Conservation (phyloP, 2,888 invertebrate species). For the Melieria picta region DNA sequence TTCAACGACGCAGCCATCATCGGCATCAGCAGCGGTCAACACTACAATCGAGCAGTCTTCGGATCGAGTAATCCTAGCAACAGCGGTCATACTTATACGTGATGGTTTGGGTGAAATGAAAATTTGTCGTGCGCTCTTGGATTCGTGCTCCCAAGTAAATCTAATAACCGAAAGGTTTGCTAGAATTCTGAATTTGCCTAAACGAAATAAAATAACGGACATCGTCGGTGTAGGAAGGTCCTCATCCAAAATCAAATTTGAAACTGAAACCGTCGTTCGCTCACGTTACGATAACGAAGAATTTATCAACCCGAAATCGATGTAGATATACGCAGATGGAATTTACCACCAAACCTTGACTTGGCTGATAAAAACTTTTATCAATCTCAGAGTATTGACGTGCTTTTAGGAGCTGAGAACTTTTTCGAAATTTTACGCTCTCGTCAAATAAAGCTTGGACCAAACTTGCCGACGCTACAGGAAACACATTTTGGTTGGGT, state of each 20-base stretch:
- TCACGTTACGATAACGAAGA: conserved; percentile 17
- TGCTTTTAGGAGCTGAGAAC: background rate
- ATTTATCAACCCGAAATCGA: conserved; percentile 28
- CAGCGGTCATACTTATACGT: conserved; percentile 11
- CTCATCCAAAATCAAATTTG: conserved; percentile 32
- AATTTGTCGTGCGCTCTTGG: conserved; percentile 27
- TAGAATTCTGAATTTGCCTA: conserved; percentile 18
- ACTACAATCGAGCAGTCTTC: background rate
- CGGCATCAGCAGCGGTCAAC: background rate
- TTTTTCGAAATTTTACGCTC: conserved; percentile 14
- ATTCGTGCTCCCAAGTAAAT: conserved; percentile 38
- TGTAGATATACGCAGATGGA: conserved; percentile 28
- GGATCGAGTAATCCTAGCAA: conserved; percentile 7
- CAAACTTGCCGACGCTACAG: conserved; percentile 3
- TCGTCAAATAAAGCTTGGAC: conserved; percentile 13
- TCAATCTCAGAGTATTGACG: conserved; percentile 29
- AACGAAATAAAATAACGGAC: conserved; percentile 19
- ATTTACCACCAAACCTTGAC: conserved; percentile 26
- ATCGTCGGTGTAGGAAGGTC: conserved; percentile 32
- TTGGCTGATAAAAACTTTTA: conserved; percentile 35
- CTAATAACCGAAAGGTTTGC: conserved; percentile 33
- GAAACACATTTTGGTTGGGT: conserved; percentile 18
- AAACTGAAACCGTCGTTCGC: conserved; percentile 31
- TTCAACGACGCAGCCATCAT: background rate
- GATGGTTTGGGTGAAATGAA: conserved; percentile 5